Conservation (phyloP, 2,113 vertebrate genomes). For the Burhinus bistriatus region DNA sequence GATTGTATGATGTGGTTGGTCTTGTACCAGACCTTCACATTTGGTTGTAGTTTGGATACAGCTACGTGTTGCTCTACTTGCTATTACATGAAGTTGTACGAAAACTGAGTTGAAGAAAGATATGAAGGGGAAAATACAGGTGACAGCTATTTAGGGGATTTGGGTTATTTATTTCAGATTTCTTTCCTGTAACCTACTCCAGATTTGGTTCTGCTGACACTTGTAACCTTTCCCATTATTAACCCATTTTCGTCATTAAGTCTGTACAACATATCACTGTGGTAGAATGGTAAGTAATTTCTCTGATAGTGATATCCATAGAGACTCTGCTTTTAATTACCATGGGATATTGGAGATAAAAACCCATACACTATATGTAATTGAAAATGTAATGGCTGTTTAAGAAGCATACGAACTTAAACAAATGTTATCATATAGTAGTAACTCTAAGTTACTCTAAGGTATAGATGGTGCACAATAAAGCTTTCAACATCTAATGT, state of each 20-base stretch:
- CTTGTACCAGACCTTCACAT: no score
- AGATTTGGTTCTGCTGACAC: background rate
- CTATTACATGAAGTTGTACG: no score
- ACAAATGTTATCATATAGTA: background rate
- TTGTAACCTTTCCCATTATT: background rate
- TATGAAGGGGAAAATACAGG: no score
- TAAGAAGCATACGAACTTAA: background rate
- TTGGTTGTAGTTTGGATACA: no score
- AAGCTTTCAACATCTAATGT: background rate
- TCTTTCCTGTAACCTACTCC: background rate
- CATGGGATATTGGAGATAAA: background rate
- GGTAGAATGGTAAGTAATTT: background rate
- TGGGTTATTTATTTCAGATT: background rate
- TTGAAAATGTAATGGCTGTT: background rate
- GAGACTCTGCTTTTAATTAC: background rate
- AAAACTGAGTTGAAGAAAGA: no score
- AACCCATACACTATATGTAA: background rate
- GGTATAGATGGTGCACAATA: background rate
- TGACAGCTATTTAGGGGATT: background rate
- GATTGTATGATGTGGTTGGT: no score
- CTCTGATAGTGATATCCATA: background rate
- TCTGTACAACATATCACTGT: background rate
- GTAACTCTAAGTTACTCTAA: background rate
- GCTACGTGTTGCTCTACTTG: no score
- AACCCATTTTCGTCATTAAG: background rate